Evolutionary conservation across 2,888 invertebrate genomes (phyloP), one percentile per base, ranked within the genome.

Genomic region (Diachrysia chrysitis): DNA sequence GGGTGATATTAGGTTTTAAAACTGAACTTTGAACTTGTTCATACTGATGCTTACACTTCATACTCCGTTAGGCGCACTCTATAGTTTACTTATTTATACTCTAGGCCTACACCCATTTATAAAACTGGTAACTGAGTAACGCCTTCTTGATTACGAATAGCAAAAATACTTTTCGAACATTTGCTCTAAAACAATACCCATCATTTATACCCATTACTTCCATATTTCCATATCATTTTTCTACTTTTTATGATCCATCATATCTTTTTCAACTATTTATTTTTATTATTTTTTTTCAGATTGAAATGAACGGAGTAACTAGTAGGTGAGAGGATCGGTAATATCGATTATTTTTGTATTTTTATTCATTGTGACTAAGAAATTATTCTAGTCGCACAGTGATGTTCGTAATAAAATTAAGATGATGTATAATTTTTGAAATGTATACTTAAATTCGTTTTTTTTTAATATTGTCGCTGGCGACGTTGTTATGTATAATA

Each of bases 281-380:
- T 21, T 23, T 6, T 23, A 2, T 0, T 62, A 42, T 7, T 9
- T 58, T 59, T 66, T 88, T 89, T 65, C 87, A 92, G 92, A 85
- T 89, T 64, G 90, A 90, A 84, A 84, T 87, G 76, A 88, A 85
- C 64, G 87, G 87, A 0, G 89, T 90, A 66, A 17, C 85, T 2
- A 88, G 89, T 78, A 89, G 89, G 63, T 90, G 90, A 90, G 79
- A 69, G 63, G 63, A 70, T 51, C 37, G 37, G 21, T 59, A 6
- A 25, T 32, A 9, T 55, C 48, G n/a, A 9, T n/a, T 54, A 19
- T 48, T 54, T 37, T 63, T 42, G 32, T 73, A 64, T 66, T 58
- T 46, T 66, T 69, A 78, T 71, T 63, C 37, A 63, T 63, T 7
- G 71, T 76, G 76, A 81, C 78, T 16, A 68, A 72, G 69, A 81